Base-by-base conservation (phyloP, 2,888 invertebrate genomes). In the Omphaloscelis lunosa region DNA sequence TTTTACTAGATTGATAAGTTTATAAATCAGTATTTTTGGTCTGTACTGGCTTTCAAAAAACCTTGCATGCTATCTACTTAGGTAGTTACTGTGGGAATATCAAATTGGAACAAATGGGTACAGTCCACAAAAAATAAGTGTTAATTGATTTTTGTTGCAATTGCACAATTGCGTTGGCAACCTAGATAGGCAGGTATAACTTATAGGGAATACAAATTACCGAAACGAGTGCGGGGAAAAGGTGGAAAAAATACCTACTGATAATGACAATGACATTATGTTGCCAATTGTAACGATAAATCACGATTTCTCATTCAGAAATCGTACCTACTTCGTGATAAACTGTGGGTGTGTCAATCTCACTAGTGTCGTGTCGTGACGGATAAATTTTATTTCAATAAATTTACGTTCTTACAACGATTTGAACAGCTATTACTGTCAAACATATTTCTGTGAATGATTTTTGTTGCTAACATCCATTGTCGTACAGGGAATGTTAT, bases 271-370 rank as follows among this genome's bases (percentile, higher is more conserved):
- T 51, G 51, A 51, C 51, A 51, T 45, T 62, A 73, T 2, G 29
- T 82, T 81, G 20, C 27, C 56, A 75, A 58, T 51, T 34, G 51
- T 65, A 51, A 51, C 7, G 39, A 73, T 58, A 78, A 82, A 65
- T 79, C 75, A 79, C 51, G 65, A 65, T 5, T 45, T 74, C n/a
- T n/a, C n/a, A n/a, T n/a, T n/a, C n/a, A n/a, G n/a, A n/a, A n/a
- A n/a, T n/a, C n/a, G n/a, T n/a, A 58, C 17, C 7, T 75, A 56
- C 17, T 48, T 23, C 41, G 20, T 11, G 29, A 17, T 82, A 34
- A 56, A 53, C 5, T 15, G 66, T 63, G 79, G 67, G 67, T 83
- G 67, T 79, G 77, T 77, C 77, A 82, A 68, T 68, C 62, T 77
- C 27, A 77, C 34, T 67, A 12, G 39, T 51, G 8, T n/a, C 20